Conservation (phyloP, 2,797 vertebrate species). For the Sarcophilus harrisii region DNA sequence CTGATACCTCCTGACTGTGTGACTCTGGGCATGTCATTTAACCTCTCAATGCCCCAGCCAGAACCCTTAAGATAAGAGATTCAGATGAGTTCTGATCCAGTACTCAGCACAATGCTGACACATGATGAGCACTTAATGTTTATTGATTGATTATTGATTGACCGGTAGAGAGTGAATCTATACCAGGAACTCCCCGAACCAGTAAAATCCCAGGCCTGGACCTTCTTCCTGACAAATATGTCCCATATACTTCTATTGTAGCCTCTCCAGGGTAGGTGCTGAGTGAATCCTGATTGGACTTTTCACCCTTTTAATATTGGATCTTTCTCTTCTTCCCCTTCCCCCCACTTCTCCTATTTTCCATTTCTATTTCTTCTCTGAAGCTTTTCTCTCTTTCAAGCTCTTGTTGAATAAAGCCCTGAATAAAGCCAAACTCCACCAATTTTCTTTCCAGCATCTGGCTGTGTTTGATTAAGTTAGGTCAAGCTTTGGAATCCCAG, state of each 20-base stretch:
- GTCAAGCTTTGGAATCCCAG: constrained; percentile 6
- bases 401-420: neutral
- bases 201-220: neutral
- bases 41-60: neutral
- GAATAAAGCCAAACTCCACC: neutral
- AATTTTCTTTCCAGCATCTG: constrained; percentile 7
- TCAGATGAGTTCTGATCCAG: neutral
- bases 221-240: neutral
- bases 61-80: no score
- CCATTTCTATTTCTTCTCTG: neutral
- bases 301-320: neutral
- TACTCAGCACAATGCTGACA: neutral
- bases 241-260: neutral
- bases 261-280: neutral
- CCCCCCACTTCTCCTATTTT: neutral
- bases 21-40: neutral
- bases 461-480: neutral
- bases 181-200: neutral
- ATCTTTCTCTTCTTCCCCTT: constrained; percentile 14
- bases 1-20: neutral
- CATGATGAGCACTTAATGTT: neutral
- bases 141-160: neutral
- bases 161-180: neutral
- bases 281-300: neutral
- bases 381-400: neutral